Base-by-base conservation (phyloP, 1,140 invertebrate species). In the Pararge aegeria region DNA sequence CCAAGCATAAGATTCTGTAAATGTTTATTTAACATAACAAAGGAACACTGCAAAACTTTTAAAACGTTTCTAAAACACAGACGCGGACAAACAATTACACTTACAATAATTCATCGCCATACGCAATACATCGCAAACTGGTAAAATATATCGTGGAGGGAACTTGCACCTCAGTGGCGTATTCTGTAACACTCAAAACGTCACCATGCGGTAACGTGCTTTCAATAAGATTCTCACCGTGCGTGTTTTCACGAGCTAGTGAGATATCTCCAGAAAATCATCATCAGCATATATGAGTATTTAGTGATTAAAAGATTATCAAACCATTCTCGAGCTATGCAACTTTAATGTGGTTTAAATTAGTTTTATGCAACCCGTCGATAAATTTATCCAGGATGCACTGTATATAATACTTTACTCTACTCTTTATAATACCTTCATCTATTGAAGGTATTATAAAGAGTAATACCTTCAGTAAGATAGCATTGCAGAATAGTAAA, bases 41-140 rank as follows among this genome's bases (percentile, higher is more conserved):
- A 37, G 16, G 37, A 40, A 62, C 44, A 55, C 48, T 51, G 50
- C 29, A 51, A 44, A 61, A 53, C 49, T 54, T 58, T 64, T 61
- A 58, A 49, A 57, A 58, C 21, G 30, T 34, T 66, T 64, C 58
- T 55, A 49, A 68, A 52, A 56, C 20, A 66, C 53, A 55, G 51
- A 63, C 56, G 58, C 55, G 58, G 54, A 70, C 68, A 67, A 61
- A 70, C 68, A 64, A 65, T 70, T 70, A 70, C 64, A 55, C 68
- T 70, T 70, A 70, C 44, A 66, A 64, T 54, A 58, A 27, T 21
- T 38, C 18, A 34, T 42, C 54, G 54, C 27, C 54, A 48, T 29
- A 50, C 54, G 16, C 29, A 24, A 48, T 48, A 55, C 54, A 54
- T 12, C 19, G 18, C 12, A 21, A 18, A 24, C 24, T 15, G 10